These are phyloP conservation scores for Sula dactylatra DNA, from an alignment of 2,113 vertebrate species.

Conservation along the genomic window DNA sequence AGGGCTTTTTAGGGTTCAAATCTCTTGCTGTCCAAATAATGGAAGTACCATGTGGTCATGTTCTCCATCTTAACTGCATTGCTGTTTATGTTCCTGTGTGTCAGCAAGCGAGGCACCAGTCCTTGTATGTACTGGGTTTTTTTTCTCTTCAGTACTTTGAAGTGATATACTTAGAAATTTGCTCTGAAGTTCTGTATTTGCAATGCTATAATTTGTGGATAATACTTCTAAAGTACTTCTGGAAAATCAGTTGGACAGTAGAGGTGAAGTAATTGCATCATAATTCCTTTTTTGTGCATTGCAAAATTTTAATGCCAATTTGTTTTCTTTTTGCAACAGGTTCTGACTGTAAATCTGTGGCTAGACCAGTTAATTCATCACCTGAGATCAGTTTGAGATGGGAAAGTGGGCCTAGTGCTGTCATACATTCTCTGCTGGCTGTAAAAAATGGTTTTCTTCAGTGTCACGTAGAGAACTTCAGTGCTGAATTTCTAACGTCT, in stretches of 20 bases:
- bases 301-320: not conserved
- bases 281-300: not conserved
- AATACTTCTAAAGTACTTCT: not conserved
- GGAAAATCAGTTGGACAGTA: not conserved
- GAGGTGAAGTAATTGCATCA: not conserved
- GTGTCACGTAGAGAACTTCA: slow-evolving; percentile 87
- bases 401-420: slow-evolving; percentile 87
- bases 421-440: slow-evolving; percentile 85
- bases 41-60: not conserved
- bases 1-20: not conserved
- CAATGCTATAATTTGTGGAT: not conserved
- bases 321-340: slow-evolving; percentile 68
- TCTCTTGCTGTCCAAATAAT: not conserved
- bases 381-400: slow-evolving; percentile 89
- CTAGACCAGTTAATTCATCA: slow-evolving; percentile 62
- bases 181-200: not conserved
- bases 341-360: slow-evolving; percentile 69
- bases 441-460: slow-evolving; percentile 94
- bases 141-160: not conserved
- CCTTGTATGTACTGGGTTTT: not conserved
- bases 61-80: not conserved
- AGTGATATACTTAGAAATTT: not conserved
- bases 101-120: not conserved
- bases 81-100: not conserved
- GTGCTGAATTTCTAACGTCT: slow-evolving; percentile 88